phyloP scores from a whole-genome alignment of 1,140 invertebrate genomes.

The Yoshiicerus persimilis region DNA sequence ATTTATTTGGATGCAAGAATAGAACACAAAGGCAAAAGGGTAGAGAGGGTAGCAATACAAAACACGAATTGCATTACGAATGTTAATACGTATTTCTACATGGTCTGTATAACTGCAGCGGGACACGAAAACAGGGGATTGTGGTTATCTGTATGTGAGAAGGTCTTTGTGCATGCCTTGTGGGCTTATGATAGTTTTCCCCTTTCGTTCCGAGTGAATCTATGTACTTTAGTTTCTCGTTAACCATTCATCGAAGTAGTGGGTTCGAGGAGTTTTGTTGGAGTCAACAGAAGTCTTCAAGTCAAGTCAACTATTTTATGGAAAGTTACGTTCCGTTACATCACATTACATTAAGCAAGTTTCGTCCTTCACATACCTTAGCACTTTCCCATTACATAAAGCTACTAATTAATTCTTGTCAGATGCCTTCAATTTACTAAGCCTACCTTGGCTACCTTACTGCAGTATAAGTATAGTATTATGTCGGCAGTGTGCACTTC shows the following conservation, averaged over 20 bases:
- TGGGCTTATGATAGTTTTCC: neutral
- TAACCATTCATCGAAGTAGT: neutral
- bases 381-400: neutral
- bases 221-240: neutral
- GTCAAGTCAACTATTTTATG: constrained; percentile 9
- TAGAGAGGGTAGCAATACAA: neutral
- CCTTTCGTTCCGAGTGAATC: neutral
- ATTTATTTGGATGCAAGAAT: neutral
- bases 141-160: neutral
- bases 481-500: no score
- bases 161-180: neutral
- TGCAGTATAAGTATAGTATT: neutral
- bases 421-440: neutral
- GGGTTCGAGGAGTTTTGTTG: neutral
- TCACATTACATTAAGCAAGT: neutral
- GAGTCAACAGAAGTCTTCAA: neutral
- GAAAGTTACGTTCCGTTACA: neutral
- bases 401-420: constrained; percentile 27
- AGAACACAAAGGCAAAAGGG: neutral
- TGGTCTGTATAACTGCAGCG: neutral
- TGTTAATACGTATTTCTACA: neutral
- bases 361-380: neutral
- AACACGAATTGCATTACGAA: neutral
- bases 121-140: neutral
- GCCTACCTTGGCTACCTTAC: neutral